These are phyloP conservation scores for Gephyroberyx darwinii DNA, from an alignment of 2,797 vertebrate genomes.

Conservation along the genomic window DNA sequence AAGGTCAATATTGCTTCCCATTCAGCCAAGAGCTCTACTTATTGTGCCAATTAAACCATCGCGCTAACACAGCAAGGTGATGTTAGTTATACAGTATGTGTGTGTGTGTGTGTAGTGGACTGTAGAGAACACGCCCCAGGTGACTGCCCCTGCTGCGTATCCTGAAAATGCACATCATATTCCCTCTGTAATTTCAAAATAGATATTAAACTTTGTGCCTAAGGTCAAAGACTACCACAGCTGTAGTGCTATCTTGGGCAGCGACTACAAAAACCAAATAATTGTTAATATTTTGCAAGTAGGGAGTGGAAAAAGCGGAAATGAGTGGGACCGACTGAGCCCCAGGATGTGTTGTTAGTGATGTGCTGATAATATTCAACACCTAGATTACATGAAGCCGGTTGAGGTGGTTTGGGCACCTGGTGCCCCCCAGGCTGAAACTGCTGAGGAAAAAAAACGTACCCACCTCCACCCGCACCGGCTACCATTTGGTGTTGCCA, in stretches of 20 bases:
- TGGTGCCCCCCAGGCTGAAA: not conserved
- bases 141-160: not conserved
- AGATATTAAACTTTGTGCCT: not conserved
- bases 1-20: slow-evolving; percentile 35
- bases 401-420: no score
- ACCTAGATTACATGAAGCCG: not conserved
- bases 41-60: slow-evolving; percentile 7
- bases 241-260: not conserved
- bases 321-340: no score
- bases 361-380: not conserved
- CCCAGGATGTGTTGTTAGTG: not conserved
- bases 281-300: not conserved
- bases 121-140: not conserved
- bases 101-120: not conserved
- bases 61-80: slow-evolving; percentile 1
- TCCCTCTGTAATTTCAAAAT: not conserved
- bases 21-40: slow-evolving; percentile 12
- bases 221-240: not conserved
- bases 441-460: not conserved
- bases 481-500: not conserved
- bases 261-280: not conserved
- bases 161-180: not conserved
- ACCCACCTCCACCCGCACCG: not conserved
- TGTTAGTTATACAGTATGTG: not conserved
- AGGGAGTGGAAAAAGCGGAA: not conserved